phyloP scores from a whole-genome alignment of 2,797 vertebrate genomes.

The Cryptoprocta ferox region DNA sequence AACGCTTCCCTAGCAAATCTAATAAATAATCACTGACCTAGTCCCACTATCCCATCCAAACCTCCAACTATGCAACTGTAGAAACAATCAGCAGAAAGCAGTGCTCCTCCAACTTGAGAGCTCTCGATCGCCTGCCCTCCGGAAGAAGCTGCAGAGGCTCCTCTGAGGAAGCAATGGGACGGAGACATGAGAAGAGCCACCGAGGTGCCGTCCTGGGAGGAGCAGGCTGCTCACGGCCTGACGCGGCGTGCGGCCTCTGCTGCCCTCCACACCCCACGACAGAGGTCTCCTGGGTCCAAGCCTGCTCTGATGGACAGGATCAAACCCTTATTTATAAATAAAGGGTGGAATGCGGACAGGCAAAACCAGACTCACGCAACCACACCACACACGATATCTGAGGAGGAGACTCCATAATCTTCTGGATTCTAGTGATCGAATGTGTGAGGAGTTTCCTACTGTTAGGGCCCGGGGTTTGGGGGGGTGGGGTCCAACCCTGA shows the following conservation, averaged over 20 bases:
- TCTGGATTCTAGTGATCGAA: too few relatives aligned
- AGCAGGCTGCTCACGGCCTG: neutral
- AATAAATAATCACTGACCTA: neutral
- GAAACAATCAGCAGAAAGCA: neutral
- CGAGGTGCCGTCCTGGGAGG: neutral
- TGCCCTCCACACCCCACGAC: neutral
- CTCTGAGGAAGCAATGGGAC: neutral
- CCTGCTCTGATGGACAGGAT: neutral
- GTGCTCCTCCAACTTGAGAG: neutral
- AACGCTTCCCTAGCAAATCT: neutral
- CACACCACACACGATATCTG: neutral
- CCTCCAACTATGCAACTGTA: neutral
- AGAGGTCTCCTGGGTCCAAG: neutral
- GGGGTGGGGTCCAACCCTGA: neutral
- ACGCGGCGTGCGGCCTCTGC: neutral
- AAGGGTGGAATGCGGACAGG: rapidly evolving
- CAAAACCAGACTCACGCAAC: neutral
- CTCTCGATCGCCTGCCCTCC: neutral
- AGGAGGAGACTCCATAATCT: neutral
- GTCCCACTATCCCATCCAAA: neutral
- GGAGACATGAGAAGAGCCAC: neutral
- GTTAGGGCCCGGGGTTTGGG: neutral
- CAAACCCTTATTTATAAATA: neutral
- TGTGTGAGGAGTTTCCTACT: neutral
- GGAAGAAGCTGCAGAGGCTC: neutral